phyloP scores from a whole-genome alignment of 2,797 vertebrate species.

The Clarias fuscus region DNA sequence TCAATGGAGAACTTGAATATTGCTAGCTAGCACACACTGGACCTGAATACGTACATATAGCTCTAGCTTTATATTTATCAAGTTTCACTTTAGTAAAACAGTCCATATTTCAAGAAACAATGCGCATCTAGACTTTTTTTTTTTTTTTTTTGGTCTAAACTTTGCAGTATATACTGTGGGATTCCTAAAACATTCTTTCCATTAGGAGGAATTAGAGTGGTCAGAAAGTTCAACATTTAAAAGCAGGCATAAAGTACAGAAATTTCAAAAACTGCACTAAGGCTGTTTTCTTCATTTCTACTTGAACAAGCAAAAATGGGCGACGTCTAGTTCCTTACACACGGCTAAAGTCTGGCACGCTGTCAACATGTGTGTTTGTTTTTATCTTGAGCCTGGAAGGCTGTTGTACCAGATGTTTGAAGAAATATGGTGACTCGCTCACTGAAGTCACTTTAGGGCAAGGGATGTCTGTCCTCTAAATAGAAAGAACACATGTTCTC shows the following conservation, averaged over 20 bases:
- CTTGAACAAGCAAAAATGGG: too few relatives aligned
- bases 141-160: not conserved
- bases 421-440: not conserved
- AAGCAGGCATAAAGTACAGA: not conserved
- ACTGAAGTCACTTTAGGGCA: not conserved
- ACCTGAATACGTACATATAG: too few relatives aligned
- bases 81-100: not conserved
- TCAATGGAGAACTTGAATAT: not conserved
- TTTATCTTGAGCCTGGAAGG: not conserved
- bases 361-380: not conserved
- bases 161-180: not conserved
- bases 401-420: slow-evolving; percentile 11
- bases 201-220: not conserved
- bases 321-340: not conserved
- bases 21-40: too few relatives aligned
- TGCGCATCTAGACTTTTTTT: not conserved
- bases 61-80: not conserved
- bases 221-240: too few relatives aligned
- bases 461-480: not conserved
- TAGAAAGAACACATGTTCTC: not conserved
- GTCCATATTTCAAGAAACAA: not conserved
- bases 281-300: not conserved
- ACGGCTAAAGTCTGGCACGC: not conserved
- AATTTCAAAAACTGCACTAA: not conserved
- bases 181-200: not conserved